Percentiles rank a stretch among this genome's conserved stretches.
Conservation (phyloP, 2,113 vertebrate species). For the Pseudonaja textilis region DNA sequence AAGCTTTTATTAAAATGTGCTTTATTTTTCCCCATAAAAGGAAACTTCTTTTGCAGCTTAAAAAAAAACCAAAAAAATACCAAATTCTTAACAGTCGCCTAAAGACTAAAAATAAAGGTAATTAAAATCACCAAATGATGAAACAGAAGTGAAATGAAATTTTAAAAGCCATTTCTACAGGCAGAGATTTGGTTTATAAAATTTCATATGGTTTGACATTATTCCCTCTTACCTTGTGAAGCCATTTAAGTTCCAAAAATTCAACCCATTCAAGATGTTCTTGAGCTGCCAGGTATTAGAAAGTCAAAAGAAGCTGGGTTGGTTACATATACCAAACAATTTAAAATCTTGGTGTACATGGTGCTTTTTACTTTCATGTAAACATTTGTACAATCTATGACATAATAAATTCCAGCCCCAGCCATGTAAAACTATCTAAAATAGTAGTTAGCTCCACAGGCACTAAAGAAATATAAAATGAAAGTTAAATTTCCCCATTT, state of each 20-base stretch:
- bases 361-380: constrained; percentile 37
- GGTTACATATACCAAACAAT: constrained; percentile 52
- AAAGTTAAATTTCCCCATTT: not conserved
- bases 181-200: constrained; percentile 58
- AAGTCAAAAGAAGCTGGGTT: constrained; percentile 60
- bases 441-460: not conserved
- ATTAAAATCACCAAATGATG: constrained; percentile 59
- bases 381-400: constrained; percentile 58
- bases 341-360: constrained; percentile 57
- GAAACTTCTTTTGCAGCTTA: constrained; percentile 73
- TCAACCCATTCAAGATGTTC: constrained; percentile 68
- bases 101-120: constrained; percentile 71
- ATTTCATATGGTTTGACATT: constrained; percentile 56
- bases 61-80: constrained; percentile 72
- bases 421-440: not conserved
- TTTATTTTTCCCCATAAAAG: constrained; percentile 81
- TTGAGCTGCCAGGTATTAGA: constrained; percentile 66
- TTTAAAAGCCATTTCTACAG: constrained; percentile 61
- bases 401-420: constrained; percentile 45
- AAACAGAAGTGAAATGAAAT: constrained; percentile 67
- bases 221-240: constrained; percentile 75
- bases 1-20: constrained; percentile 62
- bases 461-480: not conserved
- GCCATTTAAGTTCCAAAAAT: constrained; percentile 69
- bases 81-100: constrained; percentile 79